These are phyloP conservation scores for Tortrix viridana DNA, from an alignment of 2,888 invertebrate genomes.

Conservation along the genomic window DNA sequence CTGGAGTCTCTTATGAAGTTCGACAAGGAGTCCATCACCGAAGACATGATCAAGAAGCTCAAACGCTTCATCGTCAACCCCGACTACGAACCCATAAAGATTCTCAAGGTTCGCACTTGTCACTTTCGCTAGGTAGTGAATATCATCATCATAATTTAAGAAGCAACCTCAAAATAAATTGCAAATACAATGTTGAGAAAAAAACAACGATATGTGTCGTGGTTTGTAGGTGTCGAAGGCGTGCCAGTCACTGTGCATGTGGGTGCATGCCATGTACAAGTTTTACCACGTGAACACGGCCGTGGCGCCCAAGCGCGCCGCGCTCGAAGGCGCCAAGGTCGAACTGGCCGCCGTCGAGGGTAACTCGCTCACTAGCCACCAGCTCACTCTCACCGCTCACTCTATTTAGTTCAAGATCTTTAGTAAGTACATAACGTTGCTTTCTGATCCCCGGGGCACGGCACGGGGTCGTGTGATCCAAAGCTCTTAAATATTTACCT, in stretches of 20 bases:
- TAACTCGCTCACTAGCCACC: conserved; percentile 45
- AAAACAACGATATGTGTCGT: neutral
- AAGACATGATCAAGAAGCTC: conserved; percentile 92
- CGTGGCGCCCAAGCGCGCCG: conserved; percentile 95
- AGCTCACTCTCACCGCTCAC: neutral
- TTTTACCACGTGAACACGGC: conserved; percentile 94
- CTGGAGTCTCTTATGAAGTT: conserved; percentile 92
- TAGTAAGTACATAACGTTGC: too few relatives aligned
- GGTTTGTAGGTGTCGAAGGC: conserved; percentile 88
- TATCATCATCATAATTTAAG: too few relatives aligned
- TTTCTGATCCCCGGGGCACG: too few relatives aligned
- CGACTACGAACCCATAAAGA: conserved; percentile 91
- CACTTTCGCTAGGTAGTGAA: too few relatives aligned
- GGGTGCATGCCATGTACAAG: conserved; percentile 97
- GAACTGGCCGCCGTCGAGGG: conserved; percentile 88
- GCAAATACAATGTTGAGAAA: too few relatives aligned
- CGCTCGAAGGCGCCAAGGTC: conserved; percentile 88
- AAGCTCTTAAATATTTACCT: too few relatives aligned
- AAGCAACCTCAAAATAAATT: too few relatives aligned
- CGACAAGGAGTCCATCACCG: conserved; percentile 92
- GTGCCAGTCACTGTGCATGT: conserved; percentile 92
- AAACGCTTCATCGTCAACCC: conserved; percentile 90
- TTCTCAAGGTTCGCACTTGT: conserved; percentile 81
- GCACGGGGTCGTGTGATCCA: too few relatives aligned
- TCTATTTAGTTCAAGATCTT: too few relatives aligned